Evolutionary conservation across 1,140 invertebrate genomes (phyloP), one percentile per base, ranked within the genome.

Genomic region (Epicauta chinensis): DNA sequence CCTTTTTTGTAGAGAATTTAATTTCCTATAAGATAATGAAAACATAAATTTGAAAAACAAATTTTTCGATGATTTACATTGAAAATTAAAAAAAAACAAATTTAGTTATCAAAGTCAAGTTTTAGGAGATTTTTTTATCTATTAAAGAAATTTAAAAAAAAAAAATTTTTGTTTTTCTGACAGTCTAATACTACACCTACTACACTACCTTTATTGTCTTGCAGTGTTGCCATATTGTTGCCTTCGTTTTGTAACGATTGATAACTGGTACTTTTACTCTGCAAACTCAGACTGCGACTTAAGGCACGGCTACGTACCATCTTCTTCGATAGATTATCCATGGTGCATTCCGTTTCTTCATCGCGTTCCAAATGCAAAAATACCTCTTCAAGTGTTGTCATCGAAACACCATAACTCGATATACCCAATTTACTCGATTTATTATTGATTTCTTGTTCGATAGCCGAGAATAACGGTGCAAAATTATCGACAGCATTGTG

Each of bases 381-480:
- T 10, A 91, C 91, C 69, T 97, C 92, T 71, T 97, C 93, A 47
- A 97, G 69, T 0, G 92, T 93, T 11, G 92, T 94, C 84, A 95
- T 93, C 16, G 91, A 93, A 0, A 96, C 85, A 0, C 92, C 92
- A 68, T 91, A 95, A 64, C 86, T 91, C 51, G 80, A 84, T 43
- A 95, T 86, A 78, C 76, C 76, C 11, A 86, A 68, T 47, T 79
- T 71, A 31, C 75, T 77, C 4, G 73, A 71, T 58, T 77, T 76
- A n/a, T 77, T 77, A 45, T 76, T 79, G 31, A 85, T 84, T 65
- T 84, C 81, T n/a, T 80, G 73, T 64, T 91, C 87, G 44, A 90
- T 83, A 0, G 83, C 81, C 1, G 75, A 77, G 64, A 90, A 89
- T 3, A 90, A 74, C 1, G 77, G 74, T 1, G 86, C 81, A 62